These are phyloP conservation scores for Stegostoma tigrinum DNA, from an alignment of 2,113 vertebrate genomes.

Conservation along the genomic window DNA sequence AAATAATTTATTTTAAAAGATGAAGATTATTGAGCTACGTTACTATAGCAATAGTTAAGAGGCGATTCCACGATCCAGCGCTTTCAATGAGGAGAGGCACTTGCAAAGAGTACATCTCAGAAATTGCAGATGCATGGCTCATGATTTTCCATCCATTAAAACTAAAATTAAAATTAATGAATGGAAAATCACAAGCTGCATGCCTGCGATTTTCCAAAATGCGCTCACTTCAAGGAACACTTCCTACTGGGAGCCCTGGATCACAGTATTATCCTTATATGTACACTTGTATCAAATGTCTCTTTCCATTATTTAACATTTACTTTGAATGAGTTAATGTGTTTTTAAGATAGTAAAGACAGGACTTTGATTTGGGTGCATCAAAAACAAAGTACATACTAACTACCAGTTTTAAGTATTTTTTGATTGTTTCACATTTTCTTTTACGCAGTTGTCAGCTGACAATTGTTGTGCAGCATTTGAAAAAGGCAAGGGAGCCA, in stretches of 20 bases:
- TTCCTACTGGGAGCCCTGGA: not conserved
- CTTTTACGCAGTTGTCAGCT: slow-evolving; percentile 13
- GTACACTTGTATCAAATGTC: not conserved
- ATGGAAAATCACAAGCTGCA: slow-evolving; percentile 19
- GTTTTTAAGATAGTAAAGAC: not conserved
- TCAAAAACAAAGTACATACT: not conserved
- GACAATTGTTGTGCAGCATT: not conserved
- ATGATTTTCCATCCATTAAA: slow-evolving; percentile 16
- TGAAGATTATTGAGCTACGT: not conserved
- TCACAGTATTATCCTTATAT: not conserved
- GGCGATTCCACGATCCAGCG: not conserved
- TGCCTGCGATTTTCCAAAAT: not conserved
- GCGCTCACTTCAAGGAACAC: not conserved
- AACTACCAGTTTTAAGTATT: not conserved
- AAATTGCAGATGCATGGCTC: not conserved
- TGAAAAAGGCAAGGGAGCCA: not conserved
- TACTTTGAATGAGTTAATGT: not conserved
- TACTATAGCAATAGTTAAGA: not conserved
- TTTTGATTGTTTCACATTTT: slow-evolving; percentile 2
- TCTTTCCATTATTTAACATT: not conserved
- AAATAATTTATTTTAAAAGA: not conserved
- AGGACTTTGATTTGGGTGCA: not conserved
- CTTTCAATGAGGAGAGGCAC: not conserved
- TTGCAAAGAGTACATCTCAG: not conserved
- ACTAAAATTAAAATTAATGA: slow-evolving; percentile 26